phyloP scores from a whole-genome alignment of 37 sponge, comb jelly and placozoan species.

The Chondrilla cf. caribensis region DNA sequence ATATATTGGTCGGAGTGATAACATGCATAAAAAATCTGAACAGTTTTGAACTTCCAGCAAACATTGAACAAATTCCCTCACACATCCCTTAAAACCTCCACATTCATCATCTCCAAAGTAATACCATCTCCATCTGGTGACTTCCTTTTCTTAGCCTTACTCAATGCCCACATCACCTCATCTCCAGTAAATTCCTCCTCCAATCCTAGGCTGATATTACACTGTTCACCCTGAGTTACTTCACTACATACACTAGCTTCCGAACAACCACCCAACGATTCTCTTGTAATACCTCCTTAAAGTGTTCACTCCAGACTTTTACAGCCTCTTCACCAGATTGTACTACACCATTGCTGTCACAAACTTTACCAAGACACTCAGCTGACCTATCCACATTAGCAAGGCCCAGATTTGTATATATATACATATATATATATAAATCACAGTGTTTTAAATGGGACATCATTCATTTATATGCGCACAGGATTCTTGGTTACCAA shows the following conservation, averaged over 20 bases:
- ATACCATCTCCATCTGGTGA: constrained; percentile 7
- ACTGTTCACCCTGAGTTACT: background rate
- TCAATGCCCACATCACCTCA: background rate
- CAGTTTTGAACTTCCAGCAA: background rate
- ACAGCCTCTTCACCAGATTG: constrained; percentile 2
- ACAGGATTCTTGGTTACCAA: no score
- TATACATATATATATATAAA: no score
- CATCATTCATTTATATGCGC: no score
- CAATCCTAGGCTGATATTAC: background rate
- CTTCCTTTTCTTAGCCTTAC: background rate
- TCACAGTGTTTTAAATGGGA: no score
- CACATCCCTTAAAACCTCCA: background rate
- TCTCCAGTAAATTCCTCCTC: background rate
- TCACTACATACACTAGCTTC: background rate
- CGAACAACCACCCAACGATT: background rate
- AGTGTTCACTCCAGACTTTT: constrained; percentile 2
- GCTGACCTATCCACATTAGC: background rate
- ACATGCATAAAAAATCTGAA: no score
- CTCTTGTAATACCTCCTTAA: background rate
- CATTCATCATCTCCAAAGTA: background rate
- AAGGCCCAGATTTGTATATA: background rate
- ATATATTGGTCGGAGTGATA: no score
- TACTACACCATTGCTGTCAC: background rate
- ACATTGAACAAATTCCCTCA: background rate
- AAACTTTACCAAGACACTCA: background rate